Evolutionary conservation across 2,888 invertebrate genomes (phyloP).

Genomic region (Phyllotreta striolata): DNA sequence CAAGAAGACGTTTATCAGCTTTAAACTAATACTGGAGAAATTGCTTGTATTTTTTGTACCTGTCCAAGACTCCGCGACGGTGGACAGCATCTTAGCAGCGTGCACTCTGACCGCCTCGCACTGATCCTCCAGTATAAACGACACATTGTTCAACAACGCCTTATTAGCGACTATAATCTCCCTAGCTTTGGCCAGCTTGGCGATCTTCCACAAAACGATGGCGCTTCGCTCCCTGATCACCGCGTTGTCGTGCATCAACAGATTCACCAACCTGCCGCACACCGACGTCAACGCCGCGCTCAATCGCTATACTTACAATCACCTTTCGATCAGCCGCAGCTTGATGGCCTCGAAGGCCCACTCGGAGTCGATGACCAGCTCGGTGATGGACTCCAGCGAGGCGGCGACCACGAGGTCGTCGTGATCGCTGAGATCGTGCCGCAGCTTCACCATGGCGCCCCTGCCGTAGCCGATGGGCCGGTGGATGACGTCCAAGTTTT

Average conservation of each 20-base stretch:
- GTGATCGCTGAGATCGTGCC: conserved; percentile 57
- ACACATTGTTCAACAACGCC: conserved; percentile 54
- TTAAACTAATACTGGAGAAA: not conserved
- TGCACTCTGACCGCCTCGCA: conserved; percentile 56
- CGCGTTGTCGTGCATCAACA: conserved; percentile 49
- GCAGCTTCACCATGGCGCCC: conserved; percentile 60
- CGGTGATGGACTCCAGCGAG: conserved; percentile 60
- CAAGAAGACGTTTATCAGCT: not conserved
- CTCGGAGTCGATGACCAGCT: conserved; percentile 62
- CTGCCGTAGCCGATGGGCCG: conserved; percentile 60
- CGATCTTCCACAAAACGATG: conserved; percentile 56
- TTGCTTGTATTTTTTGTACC: conserved; percentile 46
- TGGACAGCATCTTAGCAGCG: conserved; percentile 57
- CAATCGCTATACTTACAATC: conserved; percentile 10
- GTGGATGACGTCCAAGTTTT: conserved; percentile 59
- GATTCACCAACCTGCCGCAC: conserved; percentile 41
- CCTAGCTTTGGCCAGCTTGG: conserved; percentile 57
- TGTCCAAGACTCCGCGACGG: conserved; percentile 57
- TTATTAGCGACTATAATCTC: conserved; percentile 57
- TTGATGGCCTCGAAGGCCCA: conserved; percentile 59
- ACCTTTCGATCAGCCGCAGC: conserved; percentile 59
- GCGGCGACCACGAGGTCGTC: conserved; percentile 55
- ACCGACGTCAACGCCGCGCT: too few relatives aligned
- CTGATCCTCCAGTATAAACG: conserved; percentile 54
- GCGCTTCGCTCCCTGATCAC: conserved; percentile 59